Evolutionary conservation across 2,113 vertebrate genomes (phyloP).

Genomic region (Ctenomys sociabilis): DNA sequence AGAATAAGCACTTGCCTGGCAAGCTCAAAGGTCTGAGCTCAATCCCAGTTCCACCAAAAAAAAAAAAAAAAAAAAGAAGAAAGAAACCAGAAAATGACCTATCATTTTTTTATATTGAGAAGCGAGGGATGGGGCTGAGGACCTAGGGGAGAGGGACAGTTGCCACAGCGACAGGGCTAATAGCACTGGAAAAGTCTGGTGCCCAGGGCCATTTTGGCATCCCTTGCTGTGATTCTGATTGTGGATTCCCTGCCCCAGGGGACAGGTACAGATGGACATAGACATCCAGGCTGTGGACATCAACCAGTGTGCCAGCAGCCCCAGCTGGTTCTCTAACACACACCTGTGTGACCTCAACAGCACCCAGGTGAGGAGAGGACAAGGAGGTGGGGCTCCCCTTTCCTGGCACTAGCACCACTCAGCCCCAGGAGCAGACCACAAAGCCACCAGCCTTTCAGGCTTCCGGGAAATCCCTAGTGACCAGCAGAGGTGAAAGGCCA

Average conservation of each 20-base stretch:
- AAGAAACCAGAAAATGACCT: too few relatives aligned
- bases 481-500: neutral
- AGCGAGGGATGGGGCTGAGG: neutral
- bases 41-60: too few relatives aligned
- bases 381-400: neutral
- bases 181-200: neutral
- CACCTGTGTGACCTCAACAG: conserved; percentile 96
- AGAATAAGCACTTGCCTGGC: too few relatives aligned
- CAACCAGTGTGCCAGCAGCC: conserved; percentile 91
- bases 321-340: conserved; percentile 93
- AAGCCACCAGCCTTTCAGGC: neutral
- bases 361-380: conserved; percentile 91
- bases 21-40: too few relatives aligned
- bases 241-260: conserved; percentile 85
- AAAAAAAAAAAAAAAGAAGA: too few relatives aligned
- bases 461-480: neutral
- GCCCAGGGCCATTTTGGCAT: neutral
- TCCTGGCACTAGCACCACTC: neutral
- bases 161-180: neutral
- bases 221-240: conserved; percentile 17
- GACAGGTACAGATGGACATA: conserved; percentile 93
- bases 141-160: too few relatives aligned
- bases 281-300: conserved; percentile 92
- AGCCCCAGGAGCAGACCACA: neutral
- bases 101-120: too few relatives aligned